Base-by-base conservation (phyloP, 2,888 invertebrate genomes). In the Rhodophaea formosa region DNA sequence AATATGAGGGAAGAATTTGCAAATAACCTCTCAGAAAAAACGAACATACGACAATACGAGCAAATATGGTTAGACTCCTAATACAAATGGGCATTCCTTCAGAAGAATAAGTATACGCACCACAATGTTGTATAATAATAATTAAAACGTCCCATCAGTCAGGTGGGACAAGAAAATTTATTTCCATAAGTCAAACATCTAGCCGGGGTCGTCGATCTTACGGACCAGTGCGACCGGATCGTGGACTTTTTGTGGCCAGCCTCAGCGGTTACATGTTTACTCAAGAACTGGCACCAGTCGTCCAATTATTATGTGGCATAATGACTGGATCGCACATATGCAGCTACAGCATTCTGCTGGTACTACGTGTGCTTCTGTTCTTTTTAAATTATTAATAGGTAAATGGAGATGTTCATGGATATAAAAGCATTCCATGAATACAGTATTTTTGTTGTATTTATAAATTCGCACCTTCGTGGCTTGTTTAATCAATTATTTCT, bases 141-240 rank as follows among this genome's bases (percentile, higher is more conserved):
- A 77, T 76, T 74, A 75, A 71, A 66, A 70, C 72, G 75, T 69
- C 69, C 78, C 78, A 80, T 81, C 75, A 79, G 78, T 77, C 74
- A 78, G 75, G 72, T 81, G 80, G 72, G 69, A 79, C 79, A 81
- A 82, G 84, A 86, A 84, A 85, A 85, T 75, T 80, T 77, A 88
- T 88, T 88, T 88, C 85, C 88, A 90, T 89, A 90, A 88, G 88
- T 85, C 87, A 88, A 88, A 84, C 84, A 69, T 81, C 84, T 75
- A 79, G 72, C 72, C 65, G 84, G 79, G 90, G 88, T 90, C 90
- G 81, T 85, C 84, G 90, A 79, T 86, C 89, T 84, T 75, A 69
- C 79, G 65, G 81, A 88, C 86, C 84, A 79, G 89, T 82, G 81
- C 60, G 87, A 89, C 90, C 89, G 89, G 90, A 82, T 89, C 82